Base-by-base conservation (phyloP, 2,797 vertebrate species). In the Fundulus diaphanus region DNA sequence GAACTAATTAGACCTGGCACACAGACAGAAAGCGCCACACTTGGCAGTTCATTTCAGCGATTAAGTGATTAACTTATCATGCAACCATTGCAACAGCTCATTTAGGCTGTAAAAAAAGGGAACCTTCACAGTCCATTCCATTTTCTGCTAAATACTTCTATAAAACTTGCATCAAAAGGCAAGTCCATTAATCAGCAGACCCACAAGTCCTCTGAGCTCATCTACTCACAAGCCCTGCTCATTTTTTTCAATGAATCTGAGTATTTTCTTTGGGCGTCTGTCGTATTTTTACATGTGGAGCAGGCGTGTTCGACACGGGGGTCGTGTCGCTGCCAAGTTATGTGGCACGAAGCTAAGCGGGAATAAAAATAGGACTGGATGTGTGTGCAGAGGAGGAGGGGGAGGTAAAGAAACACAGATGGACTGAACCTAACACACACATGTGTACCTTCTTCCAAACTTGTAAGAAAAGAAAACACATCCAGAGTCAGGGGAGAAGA, bases 261-360 rank as follows among this genome's bases (percentile, higher is more conserved):
- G 81, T 93, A 84, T 96, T 96, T 94, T 94, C 90, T 91, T 96
- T 95, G 93, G 94, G 91, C 88, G 40, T 85, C 72, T 40, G 49
- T 91, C 79, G 80, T 95, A 93, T 96, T 96, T 95, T 92, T 85
- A 94, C 93, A 95, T 91, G 90, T 91, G 91, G 91, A 93, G 91
- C 87, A 82, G 92, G 86, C 87, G 90, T 90, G 92, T 90, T 93
- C 82, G 79, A 88, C 90, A 88, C 91, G 78, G 92, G 92, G 90
- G 93, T 88, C 77, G 72, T 80, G 73, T 72, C 82, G 78, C 91
- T 94, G 95, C 90, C 92, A 95, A 95, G 91, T 90, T 89, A 95
- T 91, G 92, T 90, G 92, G 90, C 92, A 93, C 94, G 76, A 92
- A 95, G 89, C 88, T 94, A 95, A 95, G 93, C 91, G 63, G 89